A percentile compares a stretch with the other conserved stretches of the same genome.
Conservation (phyloP, 1,140 invertebrate genomes). For the Drosophila azteca region DNA sequence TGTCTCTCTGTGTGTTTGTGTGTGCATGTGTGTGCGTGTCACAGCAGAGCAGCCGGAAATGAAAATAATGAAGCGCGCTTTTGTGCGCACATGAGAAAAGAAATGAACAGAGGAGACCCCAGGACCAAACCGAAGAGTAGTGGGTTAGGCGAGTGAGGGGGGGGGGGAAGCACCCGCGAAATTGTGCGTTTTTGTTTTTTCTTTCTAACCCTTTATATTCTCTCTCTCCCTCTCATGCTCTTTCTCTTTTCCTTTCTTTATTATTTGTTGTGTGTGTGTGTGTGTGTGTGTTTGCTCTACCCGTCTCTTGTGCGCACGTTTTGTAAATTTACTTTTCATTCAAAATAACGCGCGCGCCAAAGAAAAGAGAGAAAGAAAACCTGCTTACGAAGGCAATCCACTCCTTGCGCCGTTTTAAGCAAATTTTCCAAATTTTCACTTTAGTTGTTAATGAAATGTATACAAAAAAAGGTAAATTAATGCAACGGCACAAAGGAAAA, state of each 20-base stretch:
- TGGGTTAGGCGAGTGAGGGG: no score
- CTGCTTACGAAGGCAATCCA: constrained; percentile 40
- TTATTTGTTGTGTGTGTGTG: no score
- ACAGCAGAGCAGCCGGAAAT: constrained; percentile 63
- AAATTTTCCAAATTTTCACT: constrained; percentile 53
- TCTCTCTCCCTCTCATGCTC: constrained; percentile 3
- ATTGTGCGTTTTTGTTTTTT: constrained; percentile 52
- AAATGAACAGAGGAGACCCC: background rate
- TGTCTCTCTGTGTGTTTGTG: background rate
- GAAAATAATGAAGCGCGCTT: constrained; percentile 72
- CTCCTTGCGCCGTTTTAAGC: background rate
- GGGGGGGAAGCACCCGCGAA: constrained; percentile 26
- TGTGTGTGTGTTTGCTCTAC: no score
- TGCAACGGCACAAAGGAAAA: constrained; percentile 38
- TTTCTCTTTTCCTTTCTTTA: constrained; percentile 13
- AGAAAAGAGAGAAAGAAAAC: constrained; percentile 9
- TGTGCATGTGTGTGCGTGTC: constrained; percentile 27
- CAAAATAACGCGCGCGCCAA: constrained; percentile 35
- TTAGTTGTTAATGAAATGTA: constrained; percentile 73
- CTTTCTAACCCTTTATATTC: constrained; percentile 41
- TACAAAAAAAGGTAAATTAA: constrained; percentile 62
- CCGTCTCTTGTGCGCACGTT: constrained; percentile 41
- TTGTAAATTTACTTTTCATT: constrained; percentile 75
- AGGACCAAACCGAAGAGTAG: no score
- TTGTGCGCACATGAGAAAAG: constrained; percentile 63